Conservation (phyloP, 2,113 vertebrate species). For the Podarcis muralis region DNA sequence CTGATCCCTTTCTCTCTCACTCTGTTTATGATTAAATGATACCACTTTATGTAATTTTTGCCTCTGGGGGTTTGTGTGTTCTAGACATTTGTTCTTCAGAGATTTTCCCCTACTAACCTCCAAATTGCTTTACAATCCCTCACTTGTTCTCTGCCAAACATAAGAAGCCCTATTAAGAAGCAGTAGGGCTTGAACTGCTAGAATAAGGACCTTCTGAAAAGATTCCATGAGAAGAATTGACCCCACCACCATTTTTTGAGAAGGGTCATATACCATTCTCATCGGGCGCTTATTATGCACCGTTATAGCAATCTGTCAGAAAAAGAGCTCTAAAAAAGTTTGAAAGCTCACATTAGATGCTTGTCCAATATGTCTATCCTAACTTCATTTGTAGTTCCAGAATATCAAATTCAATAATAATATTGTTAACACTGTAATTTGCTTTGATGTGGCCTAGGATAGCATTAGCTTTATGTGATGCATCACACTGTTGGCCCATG, state of each 20-base stretch:
- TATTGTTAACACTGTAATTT: too few relatives aligned
- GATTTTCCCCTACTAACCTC: not conserved
- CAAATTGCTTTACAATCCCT: not conserved
- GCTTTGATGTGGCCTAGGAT: too few relatives aligned
- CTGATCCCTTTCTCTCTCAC: not conserved
- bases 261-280: not conserved
- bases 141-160: not conserved
- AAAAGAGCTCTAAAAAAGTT: not conserved
- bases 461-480: too few relatives aligned
- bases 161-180: not conserved
- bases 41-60: not conserved
- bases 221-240: not conserved
- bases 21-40: not conserved
- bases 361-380: too few relatives aligned
- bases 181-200: not conserved
- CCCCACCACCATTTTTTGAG: not conserved
- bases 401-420: too few relatives aligned
- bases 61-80: not conserved
- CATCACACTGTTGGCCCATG: too few relatives aligned
- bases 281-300: too few relatives aligned
- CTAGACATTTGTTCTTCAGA: not conserved
- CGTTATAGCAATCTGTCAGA: not conserved
- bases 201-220: not conserved
- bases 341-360: not conserved
- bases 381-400: too few relatives aligned